Evolutionary conservation across 1,140 invertebrate species (phyloP), one percentile per base, ranked within the genome.

Genomic region (Yoshiicerus persimilis): DNA sequence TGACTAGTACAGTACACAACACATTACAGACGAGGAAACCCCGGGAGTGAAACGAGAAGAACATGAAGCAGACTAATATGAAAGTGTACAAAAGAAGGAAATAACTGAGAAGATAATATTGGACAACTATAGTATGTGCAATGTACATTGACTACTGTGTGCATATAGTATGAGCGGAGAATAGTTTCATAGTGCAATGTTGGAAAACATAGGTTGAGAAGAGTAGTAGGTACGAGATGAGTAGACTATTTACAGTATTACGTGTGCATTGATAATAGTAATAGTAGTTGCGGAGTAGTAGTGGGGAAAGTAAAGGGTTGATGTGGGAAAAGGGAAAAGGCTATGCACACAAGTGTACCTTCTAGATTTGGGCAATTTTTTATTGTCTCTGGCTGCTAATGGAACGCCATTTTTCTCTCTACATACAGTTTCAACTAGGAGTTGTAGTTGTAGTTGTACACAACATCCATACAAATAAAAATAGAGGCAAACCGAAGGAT

Each of bases 341-440:
- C 25, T 62, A 47, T 34, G 39, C 75, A 84, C 83, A 84, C 83
- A 84, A 84, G 83, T 84, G 83, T 47, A 84, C 83, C 83, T 84
- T 84, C 83, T 84, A 84, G 83, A 84, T 84, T 84, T 84, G 47
- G 83, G 83, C 83, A 86, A 86, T 86, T 86, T 86, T 86, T 86
- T 86, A 86, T 86, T 86, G 85, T 86, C 85, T 70, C 47, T 86
- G 38, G 27, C 47, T 70, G 38, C 85, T 86, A 86, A 66, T 86
- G 85, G 85, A 86, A 64, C 38, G 64, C 56, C 36, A 86, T 86
- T 86, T 86, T 86, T 86, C 85, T 86, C 64, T 56, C 85, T 39
- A 70, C 47, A 56, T 64, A 41, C 41, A 84, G 23, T 41, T 84
- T 47, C 39, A 41, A 30, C 39, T 47, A 30, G 83, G 20, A 84